Evolutionary conservation across 2,797 vertebrate genomes (phyloP), one percentile per base, ranked within the genome.

Genomic region (Anableps anableps): DNA sequence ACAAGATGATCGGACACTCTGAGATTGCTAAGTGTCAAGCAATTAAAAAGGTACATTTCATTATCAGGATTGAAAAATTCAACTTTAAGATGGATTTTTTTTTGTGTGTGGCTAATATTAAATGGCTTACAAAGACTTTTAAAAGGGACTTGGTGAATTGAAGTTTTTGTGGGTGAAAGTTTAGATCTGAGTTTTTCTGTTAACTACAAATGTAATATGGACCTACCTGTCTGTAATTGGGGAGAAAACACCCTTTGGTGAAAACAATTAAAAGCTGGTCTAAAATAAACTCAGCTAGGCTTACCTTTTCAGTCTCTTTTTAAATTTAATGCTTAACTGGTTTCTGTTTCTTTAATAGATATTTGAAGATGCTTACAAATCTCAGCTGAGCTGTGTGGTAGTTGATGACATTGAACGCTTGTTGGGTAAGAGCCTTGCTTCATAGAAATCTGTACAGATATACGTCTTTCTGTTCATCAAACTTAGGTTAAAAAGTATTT

Each of bases 331-430:
- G 11, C n/a, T n/a, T 26, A n/a, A 23, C 0, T 48, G 5, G 7
- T 64, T 75, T 64, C 50, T 60, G 72, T 75, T 34, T 74, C 13
- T 84, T 17, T 92, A 80, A 23, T 66, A 99, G 98, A 98, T 99
- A 90, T 99, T 99, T 88, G 98, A 99, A 81, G 98, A 99, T 73
- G 98, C 98, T 0, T 99, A 99, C 93, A 99, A 99, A 93, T 99
- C 98, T 76, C 98, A 99, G 87, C 96, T 99, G 91, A 99, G 98
- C 93, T 99, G 98, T 78, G 97, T 99, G 76, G 97, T 99, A 0
- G 97, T 99, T 85, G 98, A 99, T 0, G 98, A 99, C 92, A 99
- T 99, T 9, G 98, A 99, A 79, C 96, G 98, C 5, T 94, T 99
- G 71, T 83, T 99, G 73, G 98, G 98, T 99, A 87, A 97, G 96